Percentiles rank a stretch among this genome's conserved stretches.
phyloP scores from a whole-genome alignment of 1,140 invertebrate species.

The Drosophila tropicalis region DNA sequence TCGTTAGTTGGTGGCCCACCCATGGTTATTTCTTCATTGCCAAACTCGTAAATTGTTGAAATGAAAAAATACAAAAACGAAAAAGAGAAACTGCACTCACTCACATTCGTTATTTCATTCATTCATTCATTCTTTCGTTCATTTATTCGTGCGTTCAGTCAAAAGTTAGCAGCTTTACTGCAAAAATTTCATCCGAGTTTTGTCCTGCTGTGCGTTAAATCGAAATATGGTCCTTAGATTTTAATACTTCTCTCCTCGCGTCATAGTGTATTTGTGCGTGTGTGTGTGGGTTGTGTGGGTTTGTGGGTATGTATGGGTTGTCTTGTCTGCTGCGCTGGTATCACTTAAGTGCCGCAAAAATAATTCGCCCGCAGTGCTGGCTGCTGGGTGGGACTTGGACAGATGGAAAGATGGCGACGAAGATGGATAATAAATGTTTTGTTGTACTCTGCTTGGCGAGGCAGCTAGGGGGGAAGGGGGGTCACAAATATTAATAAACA shows the following conservation, averaged over 20 bases:
- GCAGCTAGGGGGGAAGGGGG: not conserved
- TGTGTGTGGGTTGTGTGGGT: slow-evolving; percentile 19
- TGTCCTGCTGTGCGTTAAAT: slow-evolving; percentile 45
- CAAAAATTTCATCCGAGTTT: slow-evolving; percentile 33
- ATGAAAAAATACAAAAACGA: slow-evolving; percentile 46
- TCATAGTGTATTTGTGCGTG: slow-evolving; percentile 8
- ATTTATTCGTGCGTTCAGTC: slow-evolving; percentile 30
- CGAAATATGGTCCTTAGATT: slow-evolving; percentile 44
- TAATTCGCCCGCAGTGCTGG: slow-evolving; percentile 14
- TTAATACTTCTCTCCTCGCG: slow-evolving; percentile 10
- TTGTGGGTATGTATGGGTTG: not conserved
- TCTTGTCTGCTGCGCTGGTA: slow-evolving; percentile 18
- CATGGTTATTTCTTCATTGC: slow-evolving; percentile 29
- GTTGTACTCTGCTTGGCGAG: not conserved
- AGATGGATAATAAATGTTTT: slow-evolving; percentile 50
- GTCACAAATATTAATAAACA: slow-evolving; percentile 57
- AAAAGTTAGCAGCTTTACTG: slow-evolving; percentile 51
- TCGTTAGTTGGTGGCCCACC: slow-evolving; percentile 2
- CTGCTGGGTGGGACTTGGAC: slow-evolving; percentile 1
- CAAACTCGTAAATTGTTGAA: slow-evolving; percentile 68
- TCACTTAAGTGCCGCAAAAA: slow-evolving; percentile 26
- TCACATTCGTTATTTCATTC: slow-evolving; percentile 26
- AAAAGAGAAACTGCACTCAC: slow-evolving; percentile 23
- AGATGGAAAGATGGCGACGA: slow-evolving; percentile 26
- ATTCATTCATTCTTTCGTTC: slow-evolving; percentile 24